A percentile compares a stretch with the other conserved stretches of the same genome.
Evolutionary conservation across 1,140 invertebrate species (phyloP).

Genomic region (Heliconius nattereri): DNA sequence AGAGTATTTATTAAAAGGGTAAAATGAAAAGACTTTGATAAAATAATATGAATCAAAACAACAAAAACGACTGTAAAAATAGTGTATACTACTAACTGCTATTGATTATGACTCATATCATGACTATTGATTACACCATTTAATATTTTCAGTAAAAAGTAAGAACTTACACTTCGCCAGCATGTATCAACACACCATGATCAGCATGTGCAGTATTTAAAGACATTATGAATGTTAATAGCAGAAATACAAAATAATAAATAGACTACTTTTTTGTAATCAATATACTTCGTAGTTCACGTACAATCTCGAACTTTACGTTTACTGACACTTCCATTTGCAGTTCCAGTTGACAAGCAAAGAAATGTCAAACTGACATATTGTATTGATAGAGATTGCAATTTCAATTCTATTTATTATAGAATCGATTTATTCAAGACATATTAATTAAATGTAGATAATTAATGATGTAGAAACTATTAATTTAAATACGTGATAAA

Average conservation of each 20-base stretch:
- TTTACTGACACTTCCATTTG: neutral
- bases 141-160: slow-evolving; percentile 1
- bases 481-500: too few relatives aligned
- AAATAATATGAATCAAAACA: too few relatives aligned
- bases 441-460: too few relatives aligned
- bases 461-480: too few relatives aligned
- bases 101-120: slow-evolving; percentile 29
- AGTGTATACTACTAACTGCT: neutral
- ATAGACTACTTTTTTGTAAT: neutral
- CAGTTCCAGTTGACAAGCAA: neutral
- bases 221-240: slow-evolving; percentile 85
- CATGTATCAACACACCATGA: slow-evolving; percentile 94
- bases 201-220: slow-evolving; percentile 95
- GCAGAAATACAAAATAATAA: neutral
- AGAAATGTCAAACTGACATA: neutral
- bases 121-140: slow-evolving; percentile 7
- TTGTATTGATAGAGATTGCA: too few relatives aligned
- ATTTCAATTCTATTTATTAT: too few relatives aligned
- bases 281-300: slow-evolving; percentile 9
- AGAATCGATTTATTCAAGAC: too few relatives aligned
- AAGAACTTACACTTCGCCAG: slow-evolving; percentile 91
- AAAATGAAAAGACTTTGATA: too few relatives aligned
- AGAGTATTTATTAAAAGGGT: too few relatives aligned
- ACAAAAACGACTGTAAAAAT: too few relatives aligned
- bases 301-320: slow-evolving; percentile 8